Conservation (phyloP, 1,140 invertebrate genomes). For the Lepidurus packardi region DNA sequence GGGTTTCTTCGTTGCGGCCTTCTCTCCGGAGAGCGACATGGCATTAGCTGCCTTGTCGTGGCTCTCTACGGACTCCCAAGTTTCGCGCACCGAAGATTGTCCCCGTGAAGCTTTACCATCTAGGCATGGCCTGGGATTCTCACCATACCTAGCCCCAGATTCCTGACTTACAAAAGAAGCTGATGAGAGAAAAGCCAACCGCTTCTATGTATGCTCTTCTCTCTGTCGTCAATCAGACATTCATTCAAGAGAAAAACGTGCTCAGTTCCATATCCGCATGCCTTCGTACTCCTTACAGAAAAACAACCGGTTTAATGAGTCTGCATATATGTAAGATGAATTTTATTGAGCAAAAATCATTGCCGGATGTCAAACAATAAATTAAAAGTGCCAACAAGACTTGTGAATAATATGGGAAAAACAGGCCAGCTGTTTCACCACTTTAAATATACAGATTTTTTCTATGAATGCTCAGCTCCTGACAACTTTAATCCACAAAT, state of each 20-base stretch:
- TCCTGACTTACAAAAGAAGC: background rate
- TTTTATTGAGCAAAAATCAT: background rate
- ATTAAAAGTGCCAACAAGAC: background rate
- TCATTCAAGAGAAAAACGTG: background rate
- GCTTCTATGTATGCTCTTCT: background rate
- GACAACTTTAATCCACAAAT: background rate
- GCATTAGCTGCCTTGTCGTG: slow-evolving; percentile 6
- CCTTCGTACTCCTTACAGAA: too few species aligned
- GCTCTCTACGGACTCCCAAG: background rate
- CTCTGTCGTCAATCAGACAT: background rate
- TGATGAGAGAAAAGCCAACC: background rate
- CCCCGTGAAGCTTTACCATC: background rate
- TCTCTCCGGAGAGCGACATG: background rate
- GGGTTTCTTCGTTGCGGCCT: background rate
- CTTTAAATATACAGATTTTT: background rate
- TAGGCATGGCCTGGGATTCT: background rate
- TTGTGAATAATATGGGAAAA: background rate
- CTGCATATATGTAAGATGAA: background rate
- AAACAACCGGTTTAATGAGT: too few species aligned
- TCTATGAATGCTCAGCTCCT: background rate
- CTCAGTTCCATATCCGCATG: too few species aligned
- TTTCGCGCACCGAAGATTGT: background rate
- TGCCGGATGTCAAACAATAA: background rate
- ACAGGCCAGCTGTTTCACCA: background rate
- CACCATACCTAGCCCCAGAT: background rate